Percentiles rank a stretch among this genome's conserved stretches.
Conservation (phyloP, 2,888 invertebrate genomes). For the Caenorhabditis sulstoni region DNA sequence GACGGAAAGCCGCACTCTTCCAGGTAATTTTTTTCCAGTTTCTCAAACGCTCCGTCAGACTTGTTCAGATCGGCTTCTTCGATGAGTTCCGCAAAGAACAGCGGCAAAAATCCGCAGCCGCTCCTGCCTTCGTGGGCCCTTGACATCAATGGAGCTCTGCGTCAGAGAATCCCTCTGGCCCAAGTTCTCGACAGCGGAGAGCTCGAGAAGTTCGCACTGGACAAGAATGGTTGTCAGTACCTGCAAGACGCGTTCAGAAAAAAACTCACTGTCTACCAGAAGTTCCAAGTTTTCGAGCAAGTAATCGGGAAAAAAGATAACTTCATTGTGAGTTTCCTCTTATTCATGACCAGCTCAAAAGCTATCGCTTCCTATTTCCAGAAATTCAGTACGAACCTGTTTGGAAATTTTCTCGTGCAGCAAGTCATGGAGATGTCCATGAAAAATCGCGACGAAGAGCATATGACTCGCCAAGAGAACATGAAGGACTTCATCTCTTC, state of each 20-base stretch:
- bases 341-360: no score
- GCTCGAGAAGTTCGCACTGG: slow-evolving; percentile 53
- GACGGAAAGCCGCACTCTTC: slow-evolving; percentile 7
- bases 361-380: slow-evolving; percentile 23
- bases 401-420: slow-evolving; percentile 71
- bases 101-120: neutral
- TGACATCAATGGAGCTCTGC: slow-evolving; percentile 39
- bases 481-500: slow-evolving; percentile 20
- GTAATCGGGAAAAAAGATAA: slow-evolving; percentile 26
- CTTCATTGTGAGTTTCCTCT: slow-evolving; percentile 32
- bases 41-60: neutral
- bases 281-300: slow-evolving; percentile 33
- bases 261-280: slow-evolving; percentile 4
- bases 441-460: slow-evolving; percentile 32
- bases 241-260: slow-evolving; percentile 32
- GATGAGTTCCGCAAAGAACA: slow-evolving; percentile 20
- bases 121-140: slow-evolving; percentile 48
- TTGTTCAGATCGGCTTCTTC: slow-evolving; percentile 23
- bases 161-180: slow-evolving; percentile 11
- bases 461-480: slow-evolving; percentile 18
- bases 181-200: slow-evolving; percentile 51
- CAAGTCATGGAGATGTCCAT: slow-evolving; percentile 61
- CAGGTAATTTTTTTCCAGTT: slow-evolving; percentile 1
- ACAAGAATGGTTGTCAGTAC: slow-evolving; percentile 60
- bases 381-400: slow-evolving; percentile 63